phyloP scores from a whole-genome alignment of 1,140 invertebrate genomes.

The Bombus balteatus region DNA sequence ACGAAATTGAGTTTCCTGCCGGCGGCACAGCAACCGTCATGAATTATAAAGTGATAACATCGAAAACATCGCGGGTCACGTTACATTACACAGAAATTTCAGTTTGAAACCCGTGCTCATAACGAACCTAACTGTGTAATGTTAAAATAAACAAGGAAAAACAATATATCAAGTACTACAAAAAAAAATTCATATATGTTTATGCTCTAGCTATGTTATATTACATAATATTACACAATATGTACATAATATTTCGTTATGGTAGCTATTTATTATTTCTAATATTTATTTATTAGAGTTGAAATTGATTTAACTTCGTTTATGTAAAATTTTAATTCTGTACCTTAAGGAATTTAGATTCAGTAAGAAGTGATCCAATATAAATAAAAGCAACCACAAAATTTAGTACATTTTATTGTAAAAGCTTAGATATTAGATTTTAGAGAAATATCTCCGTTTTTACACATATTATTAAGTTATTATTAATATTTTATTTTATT shows the following conservation, averaged over 20 bases:
- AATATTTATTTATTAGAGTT: background rate
- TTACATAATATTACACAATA: too few species aligned
- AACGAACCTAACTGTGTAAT: constrained; percentile 16
- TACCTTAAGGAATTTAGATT: too few species aligned
- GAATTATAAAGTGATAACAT: constrained; percentile 67
- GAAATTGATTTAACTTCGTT: background rate
- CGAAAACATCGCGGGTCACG: constrained; percentile 52
- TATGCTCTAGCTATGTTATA: background rate
- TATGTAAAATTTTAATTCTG: too few species aligned
- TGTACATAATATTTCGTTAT: too few species aligned
- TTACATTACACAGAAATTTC: constrained; percentile 58
- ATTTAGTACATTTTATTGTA: too few species aligned
- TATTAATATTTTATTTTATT: too few species aligned
- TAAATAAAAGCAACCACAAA: too few species aligned
- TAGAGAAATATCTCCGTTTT: too few species aligned
- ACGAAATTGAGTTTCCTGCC: constrained; percentile 61
- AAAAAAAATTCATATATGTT: too few species aligned
- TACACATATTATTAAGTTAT: too few species aligned
- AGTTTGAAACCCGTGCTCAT: constrained; percentile 11
- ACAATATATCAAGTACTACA: background rate
- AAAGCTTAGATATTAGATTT: too few species aligned
- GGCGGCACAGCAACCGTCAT: constrained; percentile 40
- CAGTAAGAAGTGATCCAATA: too few species aligned
- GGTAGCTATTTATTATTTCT: background rate
- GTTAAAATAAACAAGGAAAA: background rate